Base-by-base conservation (phyloP, 2,888 invertebrate species). In the Drosophila picticornis region DNA sequence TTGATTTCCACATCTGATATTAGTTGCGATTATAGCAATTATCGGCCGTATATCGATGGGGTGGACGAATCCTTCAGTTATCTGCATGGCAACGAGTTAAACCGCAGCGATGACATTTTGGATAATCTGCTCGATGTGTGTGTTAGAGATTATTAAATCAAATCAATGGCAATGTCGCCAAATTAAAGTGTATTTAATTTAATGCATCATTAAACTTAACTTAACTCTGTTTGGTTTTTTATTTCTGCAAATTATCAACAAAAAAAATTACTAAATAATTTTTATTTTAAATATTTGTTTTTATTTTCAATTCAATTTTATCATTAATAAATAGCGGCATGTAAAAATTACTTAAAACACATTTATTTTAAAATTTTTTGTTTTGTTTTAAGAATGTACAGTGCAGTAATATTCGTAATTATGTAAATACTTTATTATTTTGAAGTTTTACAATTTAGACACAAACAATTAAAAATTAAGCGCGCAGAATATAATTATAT, bases 81-180 rank as follows among this genome's bases (percentile, higher is more conserved):
- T 67, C 69, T 93, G 4, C 83, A 91, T 10, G 90, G 79, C 56
- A 85, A 86, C 46, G 92, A 91, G 34, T 80, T 80, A 13, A 88
- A 75, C 66, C 83, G 90, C 13, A 89, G 83, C 31, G 92, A 92
- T 38, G 92, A 92, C 67, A 72, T 91, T 60, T 80, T 92, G 50
- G 92, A 92, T 74, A 92, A 90, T 64, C 77, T 92, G 36, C 75
- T 92, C 31, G 91, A 92, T 65, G 91, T 92, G 46, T 91, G 92
- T 53, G 89, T 90, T 57, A 85, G 83, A 65, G 92, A 92, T 67
- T 92, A 90, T 80, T 92, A 77, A 55, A 19, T 92, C 72, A 77
- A 55, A 11, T 92, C 77, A 81, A 50, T 60, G 31, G 40, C 9
- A 59, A 40, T 48, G 58, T 59, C 72, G 72, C 66, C 60, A 67